Conservation (phyloP, 1,140 invertebrate species). For the Saxidomus purpurata region DNA sequence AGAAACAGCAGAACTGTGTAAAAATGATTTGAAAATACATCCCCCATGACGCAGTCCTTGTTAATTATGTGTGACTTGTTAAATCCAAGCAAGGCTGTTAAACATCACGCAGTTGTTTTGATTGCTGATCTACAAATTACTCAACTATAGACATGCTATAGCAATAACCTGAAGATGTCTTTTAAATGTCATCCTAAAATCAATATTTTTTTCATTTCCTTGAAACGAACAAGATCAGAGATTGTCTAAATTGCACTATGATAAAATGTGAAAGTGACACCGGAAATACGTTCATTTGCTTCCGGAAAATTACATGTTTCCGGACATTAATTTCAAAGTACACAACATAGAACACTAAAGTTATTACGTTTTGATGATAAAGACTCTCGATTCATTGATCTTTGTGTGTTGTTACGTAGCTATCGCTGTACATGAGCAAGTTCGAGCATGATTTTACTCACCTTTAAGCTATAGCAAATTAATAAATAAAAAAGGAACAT, state of each 20-base stretch:
- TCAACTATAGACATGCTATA: too few relatives aligned
- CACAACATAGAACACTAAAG: not conserved
- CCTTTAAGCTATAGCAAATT: too few relatives aligned
- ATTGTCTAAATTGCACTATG: not conserved
- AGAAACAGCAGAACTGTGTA: too few relatives aligned
- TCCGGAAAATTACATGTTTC: not conserved
- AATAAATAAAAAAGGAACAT: too few relatives aligned
- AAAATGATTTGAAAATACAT: not conserved
- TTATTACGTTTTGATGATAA: not conserved
- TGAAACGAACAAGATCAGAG: not conserved
- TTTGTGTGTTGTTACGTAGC: too few relatives aligned
- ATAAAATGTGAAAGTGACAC: not conserved
- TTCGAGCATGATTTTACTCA: too few relatives aligned
- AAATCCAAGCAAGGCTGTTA: not conserved
- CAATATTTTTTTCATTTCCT: not conserved
- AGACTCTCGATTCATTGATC: too few relatives aligned
- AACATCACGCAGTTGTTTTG: not conserved
- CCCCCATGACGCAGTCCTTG: not conserved
- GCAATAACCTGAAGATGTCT: not conserved
- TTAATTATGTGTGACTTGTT: not conserved
- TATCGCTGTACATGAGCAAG: too few relatives aligned
- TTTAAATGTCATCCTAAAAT: not conserved
- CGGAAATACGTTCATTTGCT: constrained; percentile 34
- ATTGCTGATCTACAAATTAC: not conserved
- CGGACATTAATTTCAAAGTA: not conserved